These are phyloP conservation scores for Phenacoccus solenopsis DNA, from an alignment of 1,140 invertebrate genomes.

Conservation along the genomic window DNA sequence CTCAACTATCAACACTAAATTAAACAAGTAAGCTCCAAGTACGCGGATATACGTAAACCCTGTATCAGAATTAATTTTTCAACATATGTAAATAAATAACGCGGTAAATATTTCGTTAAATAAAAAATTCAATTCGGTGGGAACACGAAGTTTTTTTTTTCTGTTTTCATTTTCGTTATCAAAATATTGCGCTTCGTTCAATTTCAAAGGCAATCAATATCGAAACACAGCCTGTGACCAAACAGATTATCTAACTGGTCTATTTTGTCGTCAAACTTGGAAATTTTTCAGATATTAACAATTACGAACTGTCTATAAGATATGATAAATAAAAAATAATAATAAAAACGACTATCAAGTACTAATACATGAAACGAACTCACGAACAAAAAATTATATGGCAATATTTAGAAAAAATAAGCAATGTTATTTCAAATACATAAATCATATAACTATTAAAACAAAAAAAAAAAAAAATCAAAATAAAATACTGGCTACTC, in stretches of 20 bases:
- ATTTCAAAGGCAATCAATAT: neutral
- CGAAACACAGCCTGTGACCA: neutral
- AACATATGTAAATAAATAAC: no score
- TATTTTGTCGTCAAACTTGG: neutral
- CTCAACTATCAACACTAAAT: neutral
- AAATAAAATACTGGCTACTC: slow-evolving; percentile 7
- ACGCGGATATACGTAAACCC: neutral
- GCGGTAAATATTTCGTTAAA: neutral
- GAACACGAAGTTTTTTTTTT: no score
- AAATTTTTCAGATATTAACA: neutral
- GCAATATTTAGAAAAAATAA: neutral
- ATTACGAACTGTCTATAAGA: neutral
- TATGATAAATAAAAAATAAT: neutral
- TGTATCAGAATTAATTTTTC: neutral
- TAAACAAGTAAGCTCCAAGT: neutral
- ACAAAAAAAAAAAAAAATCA: neutral
- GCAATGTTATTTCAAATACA: neutral
- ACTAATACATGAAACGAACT: neutral
- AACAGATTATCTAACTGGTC: neutral
- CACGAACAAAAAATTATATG: neutral
- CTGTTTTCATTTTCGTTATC: neutral
- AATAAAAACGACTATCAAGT: neutral
- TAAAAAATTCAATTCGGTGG: slow-evolving; percentile 1
- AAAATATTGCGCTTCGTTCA: neutral
- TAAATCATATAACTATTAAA: neutral